Percentiles rank a stretch among this genome's conserved stretches.
phyloP scores from a whole-genome alignment of 2,113 vertebrate species.

The Oreocharis arfaki region DNA sequence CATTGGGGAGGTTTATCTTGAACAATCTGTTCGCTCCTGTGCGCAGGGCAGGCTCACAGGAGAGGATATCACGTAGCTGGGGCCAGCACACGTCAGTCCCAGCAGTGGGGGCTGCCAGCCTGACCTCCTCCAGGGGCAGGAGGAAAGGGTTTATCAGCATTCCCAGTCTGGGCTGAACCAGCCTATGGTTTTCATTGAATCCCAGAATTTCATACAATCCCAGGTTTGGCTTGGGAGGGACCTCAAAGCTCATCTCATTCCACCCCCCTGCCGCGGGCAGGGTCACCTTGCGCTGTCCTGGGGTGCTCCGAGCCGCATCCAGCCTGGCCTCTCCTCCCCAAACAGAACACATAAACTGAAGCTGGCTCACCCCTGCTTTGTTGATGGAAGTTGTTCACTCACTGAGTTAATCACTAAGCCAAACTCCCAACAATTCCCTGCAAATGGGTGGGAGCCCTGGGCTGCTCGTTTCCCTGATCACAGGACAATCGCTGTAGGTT shows the following conservation, averaged over 20 bases:
- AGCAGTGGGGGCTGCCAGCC: background rate
- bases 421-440: background rate
- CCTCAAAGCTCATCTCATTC: background rate
- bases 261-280: background rate
- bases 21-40: background rate
- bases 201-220: background rate
- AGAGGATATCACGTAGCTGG: fast-evolving
- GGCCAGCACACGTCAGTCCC: background rate
- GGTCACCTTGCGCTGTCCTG: background rate
- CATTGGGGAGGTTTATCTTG: background rate
- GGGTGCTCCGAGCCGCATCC: background rate
- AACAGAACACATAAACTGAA: fast-evolving
- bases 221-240: background rate
- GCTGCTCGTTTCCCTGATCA: background rate
- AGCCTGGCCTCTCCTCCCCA: background rate
- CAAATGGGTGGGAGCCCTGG: background rate
- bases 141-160: background rate
- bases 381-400: background rate
- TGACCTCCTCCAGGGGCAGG: fast-evolving
- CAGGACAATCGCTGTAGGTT: background rate
- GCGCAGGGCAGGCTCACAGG: background rate
- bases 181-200: fast-evolving
- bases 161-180: background rate
- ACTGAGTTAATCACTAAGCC: background rate
- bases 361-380: background rate